Evolutionary conservation across 1,140 invertebrate genomes (phyloP), one percentile per base, ranked within the genome.

Genomic region (Drosophila orena): DNA sequence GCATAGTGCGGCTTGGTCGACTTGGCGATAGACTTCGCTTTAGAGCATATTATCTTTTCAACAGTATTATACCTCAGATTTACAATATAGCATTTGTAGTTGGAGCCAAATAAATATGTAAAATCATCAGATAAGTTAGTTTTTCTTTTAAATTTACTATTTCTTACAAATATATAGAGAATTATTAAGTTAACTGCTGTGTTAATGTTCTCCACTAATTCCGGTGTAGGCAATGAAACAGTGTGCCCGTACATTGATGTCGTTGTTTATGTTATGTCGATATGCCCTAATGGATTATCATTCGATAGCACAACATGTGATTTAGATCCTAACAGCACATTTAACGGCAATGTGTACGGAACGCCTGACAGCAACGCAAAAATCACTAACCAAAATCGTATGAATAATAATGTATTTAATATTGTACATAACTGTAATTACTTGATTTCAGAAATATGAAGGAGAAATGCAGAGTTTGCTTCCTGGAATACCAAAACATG

Each of bases 241-340:
- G 27, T 50, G 5, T 49, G 22, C 24, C 24, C 46, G 15, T 3
- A 15, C 30, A 30, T 10, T 5, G n/a, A 4, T 4, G 4, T 30
- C 4, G n/a, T 8, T 50, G 47, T 30, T 50, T 30, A 27, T 50
- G n/a, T 50, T 34, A 34, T 11, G 27, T 50, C 47, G 47, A 34
- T 49, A 50, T 17, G n/a, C 8, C 24, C 0, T 50, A 34, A 34
- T 52, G 30, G 15, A 35, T 52, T 17, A 6, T 20, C 1, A 30
- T 11, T 50, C 47, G 47, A 50, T 50, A 50, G n/a, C 7, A 27
- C 47, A 52, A 52, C 49, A 52, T 52, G 15, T 52, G 15, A 15
- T 35, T 3, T 2, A 6, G 30, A 11, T 27, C 49, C 4, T 50
- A 50, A 50, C 49, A 50, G 49, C 15, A 20, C 49, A 34, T 20